Percentiles rank a stretch among this genome's conserved stretches.
Conservation (phyloP, 2,888 invertebrate species). For the Idaea aversata region DNA sequence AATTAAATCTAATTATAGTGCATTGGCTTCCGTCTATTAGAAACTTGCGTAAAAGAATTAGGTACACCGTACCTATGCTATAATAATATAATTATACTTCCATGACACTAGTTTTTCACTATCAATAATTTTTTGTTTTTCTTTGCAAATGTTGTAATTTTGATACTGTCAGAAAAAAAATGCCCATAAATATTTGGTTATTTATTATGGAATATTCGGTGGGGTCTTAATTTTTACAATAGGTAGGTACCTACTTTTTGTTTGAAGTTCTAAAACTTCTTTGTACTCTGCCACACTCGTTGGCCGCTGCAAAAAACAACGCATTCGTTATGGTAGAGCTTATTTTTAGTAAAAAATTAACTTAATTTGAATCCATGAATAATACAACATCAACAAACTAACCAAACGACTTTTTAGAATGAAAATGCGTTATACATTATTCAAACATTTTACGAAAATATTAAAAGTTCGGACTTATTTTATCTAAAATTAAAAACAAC, state of each 20-base stretch:
- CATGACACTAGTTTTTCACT: not conserved
- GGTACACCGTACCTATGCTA: not conserved
- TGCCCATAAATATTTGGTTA: not conserved
- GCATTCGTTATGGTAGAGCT: not conserved
- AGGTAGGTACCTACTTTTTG: not conserved
- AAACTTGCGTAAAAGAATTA: not conserved
- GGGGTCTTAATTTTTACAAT: not conserved
- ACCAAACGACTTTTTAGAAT: not conserved
- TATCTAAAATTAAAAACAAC: constrained; percentile 21
- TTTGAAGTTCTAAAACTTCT: not conserved
- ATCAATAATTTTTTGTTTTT: not conserved
- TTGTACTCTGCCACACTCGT: not conserved
- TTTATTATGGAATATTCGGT: not conserved
- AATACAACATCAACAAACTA: not conserved
- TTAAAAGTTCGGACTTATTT: not conserved
- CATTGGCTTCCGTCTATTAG: not conserved
- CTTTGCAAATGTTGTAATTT: not conserved
- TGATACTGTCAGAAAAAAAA: not conserved
- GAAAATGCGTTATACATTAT: not conserved
- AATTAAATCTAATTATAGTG: not conserved
- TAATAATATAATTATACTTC: too few relatives aligned
- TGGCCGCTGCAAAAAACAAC: not conserved
- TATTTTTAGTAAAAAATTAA: not conserved
- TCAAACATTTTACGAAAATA: not conserved
- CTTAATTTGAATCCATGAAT: not conserved